Percentiles rank a stretch among this genome's conserved stretches.
Conservation (phyloP, 1,140 invertebrate genomes). For the Macrobrachium rosenbergii region DNA sequence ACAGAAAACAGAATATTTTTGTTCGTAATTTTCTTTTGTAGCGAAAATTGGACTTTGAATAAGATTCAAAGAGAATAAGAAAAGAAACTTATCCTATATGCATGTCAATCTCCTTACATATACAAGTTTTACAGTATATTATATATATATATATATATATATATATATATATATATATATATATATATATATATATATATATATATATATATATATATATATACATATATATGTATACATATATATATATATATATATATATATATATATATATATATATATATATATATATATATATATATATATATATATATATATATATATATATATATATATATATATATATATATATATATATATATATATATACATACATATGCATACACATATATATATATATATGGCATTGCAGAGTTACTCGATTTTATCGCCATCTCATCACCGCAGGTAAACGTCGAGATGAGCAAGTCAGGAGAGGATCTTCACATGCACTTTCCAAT, state of each 20-base stretch:
- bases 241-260: slow-evolving; percentile 39
- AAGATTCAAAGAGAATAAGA: no score
- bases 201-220: not conserved
- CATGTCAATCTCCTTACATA: no score
- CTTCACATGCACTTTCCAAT: slow-evolving; percentile 85
- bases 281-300: slow-evolving; percentile 39
- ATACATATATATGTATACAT: slow-evolving; percentile 35
- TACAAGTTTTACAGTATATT: no score
- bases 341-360: slow-evolving; percentile 41
- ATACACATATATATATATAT: no score
- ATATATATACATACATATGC: not conserved
- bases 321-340: slow-evolving; percentile 55
- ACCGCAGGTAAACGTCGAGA: slow-evolving; percentile 79
- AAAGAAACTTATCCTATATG: no score
- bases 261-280: slow-evolving; percentile 34
- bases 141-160: slow-evolving; percentile 5
- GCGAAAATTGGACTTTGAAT: no score
- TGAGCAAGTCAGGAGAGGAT: slow-evolving; percentile 81
- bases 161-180: slow-evolving; percentile 11
- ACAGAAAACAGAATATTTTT: no score
- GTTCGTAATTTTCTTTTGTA: no score
- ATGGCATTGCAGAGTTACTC: not conserved
- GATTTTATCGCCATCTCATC: not conserved
- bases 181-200: slow-evolving; percentile 8
- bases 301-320: slow-evolving; percentile 38